Base-by-base conservation (phyloP, 1,140 invertebrate genomes). In the Pteromalus puparum region DNA sequence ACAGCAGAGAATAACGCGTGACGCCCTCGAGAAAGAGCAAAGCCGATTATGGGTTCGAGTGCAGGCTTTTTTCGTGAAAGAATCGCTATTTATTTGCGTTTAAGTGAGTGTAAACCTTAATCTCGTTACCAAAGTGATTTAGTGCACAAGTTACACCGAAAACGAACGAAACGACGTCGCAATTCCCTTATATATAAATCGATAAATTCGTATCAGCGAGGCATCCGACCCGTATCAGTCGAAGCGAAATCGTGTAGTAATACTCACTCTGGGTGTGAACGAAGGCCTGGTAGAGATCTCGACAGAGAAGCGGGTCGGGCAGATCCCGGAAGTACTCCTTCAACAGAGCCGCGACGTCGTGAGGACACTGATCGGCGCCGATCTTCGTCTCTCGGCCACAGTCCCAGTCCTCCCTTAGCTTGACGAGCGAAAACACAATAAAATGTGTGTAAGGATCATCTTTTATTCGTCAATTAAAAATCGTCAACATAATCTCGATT, bases 271-370 rank as follows among this genome's bases (percentile, higher is more conserved):
- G 97, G 30, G 97, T 98, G 88, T 97, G 95, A 74, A 99, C 94
- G 93, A 99, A 98, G 53, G 97, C 96, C 84, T 96, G 95, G 90
- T 99, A 99, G 1, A 99, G 94, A 90, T 98, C 96, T 86, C 96
- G 94, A 87, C 97, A 98, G 1, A 99, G 95, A 26, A 99, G 93
- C 5, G 98, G 97, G 90, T 99, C 98, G 0, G 98, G 98, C 68
- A 99, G 93, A 91, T 99, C 98, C 38, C 98, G 94, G 86, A 99
- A 96, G 93, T 97, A 99, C 91, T 99, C 98, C 90, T 99, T 99
- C 1, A 99, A 93, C 28, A 99, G 93, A 0, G 97, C 97, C 5
- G 97, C 98, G 26, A 99, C 97, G 90, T 99, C 98, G 90, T 99
- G 98, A 0, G 97, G 97, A 93, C 97, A 97, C 86, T 96, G 96